Evolutionary conservation across 2,797 vertebrate genomes (phyloP), one percentile per base, ranked within the genome.

Genomic region (Aeoliscus strigatus): DNA sequence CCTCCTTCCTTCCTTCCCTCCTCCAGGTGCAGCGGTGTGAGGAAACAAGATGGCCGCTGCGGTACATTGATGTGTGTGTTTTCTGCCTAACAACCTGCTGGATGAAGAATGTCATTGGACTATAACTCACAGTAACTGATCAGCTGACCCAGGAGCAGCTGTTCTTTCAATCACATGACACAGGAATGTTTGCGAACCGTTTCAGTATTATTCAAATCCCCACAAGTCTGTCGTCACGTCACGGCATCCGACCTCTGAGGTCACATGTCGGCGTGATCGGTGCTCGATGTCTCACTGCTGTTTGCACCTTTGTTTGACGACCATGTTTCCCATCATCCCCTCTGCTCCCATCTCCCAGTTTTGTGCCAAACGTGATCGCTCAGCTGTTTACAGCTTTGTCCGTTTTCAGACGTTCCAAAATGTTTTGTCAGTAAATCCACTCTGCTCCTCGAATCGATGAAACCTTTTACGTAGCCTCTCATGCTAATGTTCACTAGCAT

Each of bases 21-120:
- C 5, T 60, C 2, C 68, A 87, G 83, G 78, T 70, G 79, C 82
- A 5, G 40, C 62, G 0, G 63, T 84, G 48, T 88, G 77, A 71
- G 39, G 26, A 53, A 13, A 26, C 60, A 23, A n/a, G 55, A 32
- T 7, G 28, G 47, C 51, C 60, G 33, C 1, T 25, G 27, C 8
- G 24, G 51, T 52, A 40, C 31, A 56, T 30, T 37, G 31, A 41
- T 35, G 39, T 46, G 30, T 59, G 44, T 3, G 2, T 47, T 39
- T 51, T 48, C 49, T 60, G 66, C 63, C 50, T 8, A 38, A 38
- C 31, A 34, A 53, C 56, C 41, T 5, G 27, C 56, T 18, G 42
- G 39, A 50, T 21, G 8, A 5, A 14, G 3, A 35, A 39, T 14
- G 36, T 43, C 50, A 70, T 54, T 60, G 56, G 67, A 58, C 64